Conservation (phyloP, 2,888 invertebrate species). For the Pammene aurita region DNA sequence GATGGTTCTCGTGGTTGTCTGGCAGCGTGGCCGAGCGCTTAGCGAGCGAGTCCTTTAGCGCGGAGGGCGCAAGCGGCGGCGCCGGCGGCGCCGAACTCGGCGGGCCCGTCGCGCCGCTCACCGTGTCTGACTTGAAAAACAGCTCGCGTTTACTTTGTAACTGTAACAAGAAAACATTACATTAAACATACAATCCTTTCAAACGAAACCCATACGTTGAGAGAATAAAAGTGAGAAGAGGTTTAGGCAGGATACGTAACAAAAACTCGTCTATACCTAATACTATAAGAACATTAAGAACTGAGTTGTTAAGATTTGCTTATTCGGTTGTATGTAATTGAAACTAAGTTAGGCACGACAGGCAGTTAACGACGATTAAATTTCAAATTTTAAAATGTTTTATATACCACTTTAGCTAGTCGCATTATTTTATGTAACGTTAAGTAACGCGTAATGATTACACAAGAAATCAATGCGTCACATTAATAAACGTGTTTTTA, state of each 20-base stretch:
- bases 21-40: constrained; percentile 76
- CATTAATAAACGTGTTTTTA: constrained; percentile 24
- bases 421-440: too few species aligned
- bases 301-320: too few species aligned
- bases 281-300: too few species aligned
- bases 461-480: constrained; percentile 5
- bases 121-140: constrained; percentile 90
- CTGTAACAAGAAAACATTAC: constrained; percentile 72
- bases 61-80: constrained; percentile 74
- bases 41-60: constrained; percentile 78
- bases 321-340: too few species aligned
- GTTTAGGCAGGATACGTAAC: too few species aligned
- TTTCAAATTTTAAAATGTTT: too few species aligned
- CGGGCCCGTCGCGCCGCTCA: constrained; percentile 75
- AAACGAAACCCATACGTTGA: neutral
- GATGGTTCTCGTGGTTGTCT: constrained; percentile 74
- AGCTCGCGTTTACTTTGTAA: constrained; percentile 93
- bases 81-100: constrained; percentile 74
- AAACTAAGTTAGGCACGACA: too few species aligned
- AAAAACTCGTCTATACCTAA: too few species aligned
- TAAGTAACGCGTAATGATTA: neutral
- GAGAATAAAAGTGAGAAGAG: too few species aligned
- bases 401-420: too few species aligned
- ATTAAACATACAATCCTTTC: constrained; percentile 2
- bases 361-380: too few species aligned